phyloP scores from a whole-genome alignment of 2,888 invertebrate genomes.

The Agonopterix subpropinquella region DNA sequence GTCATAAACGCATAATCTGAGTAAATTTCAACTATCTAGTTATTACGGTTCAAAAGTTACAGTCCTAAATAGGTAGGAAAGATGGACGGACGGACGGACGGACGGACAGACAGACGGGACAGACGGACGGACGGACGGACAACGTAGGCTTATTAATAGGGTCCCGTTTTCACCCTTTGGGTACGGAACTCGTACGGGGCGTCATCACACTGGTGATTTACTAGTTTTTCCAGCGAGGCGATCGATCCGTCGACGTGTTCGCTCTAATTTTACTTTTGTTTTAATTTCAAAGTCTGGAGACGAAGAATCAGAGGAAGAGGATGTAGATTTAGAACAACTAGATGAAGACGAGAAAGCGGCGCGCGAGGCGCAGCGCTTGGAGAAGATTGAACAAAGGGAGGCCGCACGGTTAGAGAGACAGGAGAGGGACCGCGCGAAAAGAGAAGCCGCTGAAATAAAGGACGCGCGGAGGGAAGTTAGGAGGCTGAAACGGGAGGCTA shows the following conservation, averaged over 20 bases:
- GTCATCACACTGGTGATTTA: too few relatives aligned
- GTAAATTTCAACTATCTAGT: too few relatives aligned
- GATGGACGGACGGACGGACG: too few relatives aligned
- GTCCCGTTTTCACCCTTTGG: too few relatives aligned
- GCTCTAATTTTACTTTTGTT: background rate
- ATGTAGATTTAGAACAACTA: constrained; percentile 53
- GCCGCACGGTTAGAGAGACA: constrained; percentile 38
- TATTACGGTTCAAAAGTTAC: too few relatives aligned
- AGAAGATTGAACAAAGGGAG: constrained; percentile 37
- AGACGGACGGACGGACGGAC: too few relatives aligned
- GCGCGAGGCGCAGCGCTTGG: constrained; percentile 35
- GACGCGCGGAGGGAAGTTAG: constrained; percentile 49
- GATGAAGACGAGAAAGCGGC: constrained; percentile 59
- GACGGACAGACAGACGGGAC: too few relatives aligned
- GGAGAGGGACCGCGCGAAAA: constrained; percentile 38
- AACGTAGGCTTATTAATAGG: too few relatives aligned
- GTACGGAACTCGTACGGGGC: too few relatives aligned
- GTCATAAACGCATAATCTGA: too few relatives aligned
- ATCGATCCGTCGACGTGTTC: background rate
- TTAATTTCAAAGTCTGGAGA: constrained; percentile 21
- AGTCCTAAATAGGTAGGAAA: too few relatives aligned
- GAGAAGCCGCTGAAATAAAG: constrained; percentile 37
- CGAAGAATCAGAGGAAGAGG: constrained; percentile 51
- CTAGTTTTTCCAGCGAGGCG: too few relatives aligned
- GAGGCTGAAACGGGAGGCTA: constrained; percentile 47